These are phyloP conservation scores for Watsonalla binaria DNA, from an alignment of 2,888 invertebrate species.

Conservation along the genomic window DNA sequence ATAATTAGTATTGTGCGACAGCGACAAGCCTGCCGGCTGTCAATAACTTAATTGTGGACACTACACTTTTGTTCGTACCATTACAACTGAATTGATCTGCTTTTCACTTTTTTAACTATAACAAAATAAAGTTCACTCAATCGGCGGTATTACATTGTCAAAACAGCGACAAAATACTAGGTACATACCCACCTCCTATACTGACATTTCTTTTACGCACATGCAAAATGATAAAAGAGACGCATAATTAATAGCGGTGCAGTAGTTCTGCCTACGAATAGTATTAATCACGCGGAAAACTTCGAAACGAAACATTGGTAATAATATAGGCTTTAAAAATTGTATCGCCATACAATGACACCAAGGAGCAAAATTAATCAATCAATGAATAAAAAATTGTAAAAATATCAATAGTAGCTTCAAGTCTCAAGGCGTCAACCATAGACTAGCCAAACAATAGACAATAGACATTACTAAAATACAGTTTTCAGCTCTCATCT, in stretches of 20 bases:
- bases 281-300: constrained; percentile 17
- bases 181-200: constrained; percentile 37
- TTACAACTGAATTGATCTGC: constrained; percentile 46
- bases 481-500: too few species aligned
- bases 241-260: constrained; percentile 41
- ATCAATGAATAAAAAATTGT: constrained; percentile 4
- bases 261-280: constrained; percentile 28
- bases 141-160: constrained; percentile 54
- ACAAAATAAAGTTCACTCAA: constrained; percentile 24
- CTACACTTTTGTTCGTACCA: constrained; percentile 60
- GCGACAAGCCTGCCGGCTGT: constrained; percentile 74
- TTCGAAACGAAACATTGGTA: constrained; percentile 39
- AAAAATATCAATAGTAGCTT: constrained; percentile 39
- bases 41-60: constrained; percentile 53
- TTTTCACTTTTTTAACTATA: constrained; percentile 20
- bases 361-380: too few species aligned
- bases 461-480: too few species aligned
- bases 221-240: constrained; percentile 61
- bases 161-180: constrained; percentile 42
- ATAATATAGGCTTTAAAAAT: constrained; percentile 1
- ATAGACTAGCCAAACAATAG: constrained; percentile 37
- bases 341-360: constrained; percentile 10
- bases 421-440: constrained; percentile 70
- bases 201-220: constrained; percentile 71
- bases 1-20: constrained; percentile 36